phyloP scores from a whole-genome alignment of 2,113 vertebrate species.

The Nymphicus hollandicus region DNA sequence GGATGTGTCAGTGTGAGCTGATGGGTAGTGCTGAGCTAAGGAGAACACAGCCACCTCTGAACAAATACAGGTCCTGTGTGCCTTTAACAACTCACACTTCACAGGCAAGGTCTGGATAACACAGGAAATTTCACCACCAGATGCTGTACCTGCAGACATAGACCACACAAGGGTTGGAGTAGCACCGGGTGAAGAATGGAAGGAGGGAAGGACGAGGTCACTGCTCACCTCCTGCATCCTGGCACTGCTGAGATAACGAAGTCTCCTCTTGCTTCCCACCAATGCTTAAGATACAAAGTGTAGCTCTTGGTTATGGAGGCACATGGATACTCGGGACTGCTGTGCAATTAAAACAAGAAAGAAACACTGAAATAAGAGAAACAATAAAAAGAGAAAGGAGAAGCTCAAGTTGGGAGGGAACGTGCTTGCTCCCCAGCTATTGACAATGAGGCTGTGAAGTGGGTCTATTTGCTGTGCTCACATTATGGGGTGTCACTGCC shows the following conservation, averaged over 20 bases:
- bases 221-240: background rate
- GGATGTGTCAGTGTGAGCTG: background rate
- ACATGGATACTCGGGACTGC: accelerated
- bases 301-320: background rate
- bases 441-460: background rate
- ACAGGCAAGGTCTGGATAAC: background rate
- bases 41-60: background rate
- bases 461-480: background rate
- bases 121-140: background rate
- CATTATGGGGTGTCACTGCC: background rate
- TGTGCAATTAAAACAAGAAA: background rate
- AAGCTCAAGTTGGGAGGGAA: background rate
- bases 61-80: background rate
- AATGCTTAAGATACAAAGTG: background rate
- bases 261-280: background rate
- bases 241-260: background rate
- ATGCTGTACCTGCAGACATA: background rate
- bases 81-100: background rate
- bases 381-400: background rate
- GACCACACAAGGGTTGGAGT: background rate
- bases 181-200: accelerated
- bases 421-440: background rate
- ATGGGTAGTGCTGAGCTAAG: slow-evolving; percentile 35
- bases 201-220: background rate
- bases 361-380: background rate